These are phyloP conservation scores for Sebastes itinus DNA, from an alignment of 2,797 vertebrate species.

Conservation along the genomic window DNA sequence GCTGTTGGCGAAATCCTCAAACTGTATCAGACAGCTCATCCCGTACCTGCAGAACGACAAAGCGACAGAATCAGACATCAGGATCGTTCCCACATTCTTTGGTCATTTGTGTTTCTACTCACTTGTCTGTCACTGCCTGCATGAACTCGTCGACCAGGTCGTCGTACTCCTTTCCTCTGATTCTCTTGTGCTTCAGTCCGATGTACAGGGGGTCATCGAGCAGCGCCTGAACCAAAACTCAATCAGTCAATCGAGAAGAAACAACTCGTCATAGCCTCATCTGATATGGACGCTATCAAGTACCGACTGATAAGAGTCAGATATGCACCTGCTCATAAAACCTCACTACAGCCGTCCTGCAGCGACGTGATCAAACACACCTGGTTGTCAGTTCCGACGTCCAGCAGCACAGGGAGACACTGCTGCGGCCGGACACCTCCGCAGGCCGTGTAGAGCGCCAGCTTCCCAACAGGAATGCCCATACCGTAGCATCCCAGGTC, in stretches of 20 bases:
- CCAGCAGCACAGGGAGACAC: conserved; percentile 95
- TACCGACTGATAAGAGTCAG: conserved; percentile 11
- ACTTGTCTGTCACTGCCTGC: conserved; percentile 96
- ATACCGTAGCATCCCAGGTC: conserved; percentile 97
- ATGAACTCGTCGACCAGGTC: conserved; percentile 97
- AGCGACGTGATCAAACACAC: conserved; percentile 70
- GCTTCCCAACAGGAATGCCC: conserved; percentile 97
- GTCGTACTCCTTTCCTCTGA: conserved; percentile 93
- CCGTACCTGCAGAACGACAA: conserved; percentile 86
- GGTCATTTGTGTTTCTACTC: conserved; percentile 57
- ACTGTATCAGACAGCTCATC: conserved; percentile 97
- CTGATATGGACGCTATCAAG: background rate
- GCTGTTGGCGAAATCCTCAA: conserved; percentile 97
- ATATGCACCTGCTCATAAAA: conserved; percentile 6
- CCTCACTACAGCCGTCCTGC: background rate
- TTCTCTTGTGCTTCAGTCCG: conserved; percentile 93
- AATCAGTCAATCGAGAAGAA: background rate
- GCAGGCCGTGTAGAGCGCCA: conserved; percentile 96
- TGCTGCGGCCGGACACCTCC: conserved; percentile 91
- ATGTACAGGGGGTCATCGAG: conserved; percentile 96
- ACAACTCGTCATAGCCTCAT: background rate
- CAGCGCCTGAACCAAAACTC: conserved; percentile 84
- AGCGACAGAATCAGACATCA: background rate
- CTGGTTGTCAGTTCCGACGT: conserved; percentile 94
- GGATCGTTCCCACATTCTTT: background rate